Evolutionary conservation across 2,113 vertebrate species (phyloP).

Genomic region (Psophia crepitans): DNA sequence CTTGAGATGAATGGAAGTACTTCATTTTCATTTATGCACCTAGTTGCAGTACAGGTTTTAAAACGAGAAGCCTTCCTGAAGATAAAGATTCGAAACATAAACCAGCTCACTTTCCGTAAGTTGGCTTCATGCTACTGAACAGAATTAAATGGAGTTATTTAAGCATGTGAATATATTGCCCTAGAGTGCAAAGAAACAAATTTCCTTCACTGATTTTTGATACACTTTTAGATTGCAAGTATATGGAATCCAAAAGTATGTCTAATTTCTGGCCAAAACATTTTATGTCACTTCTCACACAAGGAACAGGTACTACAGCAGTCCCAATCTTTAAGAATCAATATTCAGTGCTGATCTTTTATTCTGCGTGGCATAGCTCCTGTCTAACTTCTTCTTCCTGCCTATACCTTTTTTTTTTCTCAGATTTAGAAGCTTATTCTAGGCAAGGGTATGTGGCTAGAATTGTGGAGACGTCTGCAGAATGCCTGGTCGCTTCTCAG

Average conservation of each 20-base stretch:
- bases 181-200: not conserved
- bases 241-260: not conserved
- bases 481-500: not conserved
- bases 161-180: not conserved
- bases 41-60: not conserved
- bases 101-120: not conserved
- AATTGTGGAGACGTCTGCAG: not conserved
- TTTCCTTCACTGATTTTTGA: not conserved
- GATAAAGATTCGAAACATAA: not conserved
- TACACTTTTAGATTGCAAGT: not conserved
- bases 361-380: not conserved
- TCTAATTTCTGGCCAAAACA: not conserved
- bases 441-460: not conserved
- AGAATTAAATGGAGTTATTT: not conserved
- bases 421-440: not conserved
- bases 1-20: not conserved
- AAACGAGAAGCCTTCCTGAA: not conserved
- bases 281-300: not conserved
- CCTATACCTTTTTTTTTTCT: not conserved
- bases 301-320: not conserved
- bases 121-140: not conserved
- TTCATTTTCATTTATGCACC: not conserved
- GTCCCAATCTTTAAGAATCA: not conserved
- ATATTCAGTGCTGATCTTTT: not conserved
- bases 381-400: not conserved